phyloP scores from a whole-genome alignment of 2,113 vertebrate species.

The Lepus timidus region DNA sequence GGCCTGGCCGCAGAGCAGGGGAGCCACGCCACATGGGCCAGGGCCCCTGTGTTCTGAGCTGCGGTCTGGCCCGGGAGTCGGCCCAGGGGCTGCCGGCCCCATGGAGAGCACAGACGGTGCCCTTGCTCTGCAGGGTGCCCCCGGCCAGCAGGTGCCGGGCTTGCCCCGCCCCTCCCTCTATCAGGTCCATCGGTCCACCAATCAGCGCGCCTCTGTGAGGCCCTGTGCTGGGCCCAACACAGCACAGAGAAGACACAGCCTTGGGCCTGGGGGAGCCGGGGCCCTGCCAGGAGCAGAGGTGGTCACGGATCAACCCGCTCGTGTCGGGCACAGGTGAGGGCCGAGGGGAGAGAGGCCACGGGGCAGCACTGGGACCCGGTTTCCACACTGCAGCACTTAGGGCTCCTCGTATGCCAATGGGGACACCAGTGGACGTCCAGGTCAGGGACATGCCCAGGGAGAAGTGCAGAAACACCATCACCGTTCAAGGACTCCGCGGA shows the following conservation, averaged over 20 bases:
- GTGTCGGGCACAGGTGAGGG: background rate
- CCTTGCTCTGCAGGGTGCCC: background rate
- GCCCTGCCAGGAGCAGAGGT: background rate
- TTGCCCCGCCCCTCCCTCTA: accelerated
- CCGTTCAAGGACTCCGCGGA: background rate
- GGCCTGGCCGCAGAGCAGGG: background rate
- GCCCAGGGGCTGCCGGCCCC: too few relatives aligned
- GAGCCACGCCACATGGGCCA: background rate
- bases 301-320: background rate
- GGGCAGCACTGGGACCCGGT: background rate
- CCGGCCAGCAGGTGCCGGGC: accelerated
- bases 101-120: background rate
- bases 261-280: background rate
- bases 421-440: too few relatives aligned
- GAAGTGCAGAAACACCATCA: background rate
- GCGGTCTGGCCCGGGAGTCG: too few relatives aligned
- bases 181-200: accelerated
- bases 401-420: background rate
- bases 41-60: background rate
- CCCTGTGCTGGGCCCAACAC: background rate
- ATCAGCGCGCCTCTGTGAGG: background rate
- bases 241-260: background rate
- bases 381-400: background rate
- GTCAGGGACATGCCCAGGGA: background rate
- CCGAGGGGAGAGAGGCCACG: background rate